Conservation (phyloP, 2,888 invertebrate species). For the Leucoma salicis region DNA sequence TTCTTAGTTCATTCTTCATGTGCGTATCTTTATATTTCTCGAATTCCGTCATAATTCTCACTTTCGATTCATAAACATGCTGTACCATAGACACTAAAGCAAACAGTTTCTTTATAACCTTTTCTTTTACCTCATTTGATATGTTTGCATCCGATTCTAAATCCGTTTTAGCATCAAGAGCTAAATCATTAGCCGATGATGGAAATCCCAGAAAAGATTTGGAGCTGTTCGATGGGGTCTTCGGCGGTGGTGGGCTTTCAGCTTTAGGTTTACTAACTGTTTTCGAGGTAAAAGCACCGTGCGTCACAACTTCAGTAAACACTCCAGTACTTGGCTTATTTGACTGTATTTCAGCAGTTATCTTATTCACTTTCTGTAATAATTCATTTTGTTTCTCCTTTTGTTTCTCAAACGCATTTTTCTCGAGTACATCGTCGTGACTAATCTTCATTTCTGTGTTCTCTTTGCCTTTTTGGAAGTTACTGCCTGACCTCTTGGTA, state of each 20-base stretch:
- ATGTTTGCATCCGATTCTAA: conserved; percentile 73
- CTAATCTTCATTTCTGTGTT: conserved; percentile 36
- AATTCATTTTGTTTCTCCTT: conserved; percentile 69
- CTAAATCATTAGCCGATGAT: conserved; percentile 74
- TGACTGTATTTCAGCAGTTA: conserved; percentile 67
- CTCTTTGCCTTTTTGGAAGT: conserved; percentile 40
- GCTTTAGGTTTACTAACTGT: conserved; percentile 40
- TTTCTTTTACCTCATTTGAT: conserved; percentile 67
- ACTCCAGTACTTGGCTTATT: conserved; percentile 69
- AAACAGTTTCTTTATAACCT: conserved; percentile 70
- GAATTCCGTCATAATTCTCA: conserved; percentile 68
- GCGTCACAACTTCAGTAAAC: conserved; percentile 72
- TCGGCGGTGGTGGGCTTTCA: conserved; percentile 43
- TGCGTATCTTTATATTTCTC: conserved; percentile 73
- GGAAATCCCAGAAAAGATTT: conserved; percentile 70
- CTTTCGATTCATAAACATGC: conserved; percentile 73
- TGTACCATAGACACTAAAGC: conserved; percentile 73
- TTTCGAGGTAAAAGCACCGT: conserved; percentile 70
- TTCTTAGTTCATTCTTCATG: conserved; percentile 63
- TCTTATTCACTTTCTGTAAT: conserved; percentile 65
- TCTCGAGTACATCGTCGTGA: conserved; percentile 62
- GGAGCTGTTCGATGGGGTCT: conserved; percentile 46
- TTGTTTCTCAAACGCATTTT: conserved; percentile 59
- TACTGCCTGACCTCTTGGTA: conserved; percentile 50
- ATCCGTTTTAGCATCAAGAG: conserved; percentile 71